A percentile compares a stretch with the other conserved stretches of the same genome.
Evolutionary conservation across 1,140 invertebrate species (phyloP).

Genomic region (Lepidostoma basale): DNA sequence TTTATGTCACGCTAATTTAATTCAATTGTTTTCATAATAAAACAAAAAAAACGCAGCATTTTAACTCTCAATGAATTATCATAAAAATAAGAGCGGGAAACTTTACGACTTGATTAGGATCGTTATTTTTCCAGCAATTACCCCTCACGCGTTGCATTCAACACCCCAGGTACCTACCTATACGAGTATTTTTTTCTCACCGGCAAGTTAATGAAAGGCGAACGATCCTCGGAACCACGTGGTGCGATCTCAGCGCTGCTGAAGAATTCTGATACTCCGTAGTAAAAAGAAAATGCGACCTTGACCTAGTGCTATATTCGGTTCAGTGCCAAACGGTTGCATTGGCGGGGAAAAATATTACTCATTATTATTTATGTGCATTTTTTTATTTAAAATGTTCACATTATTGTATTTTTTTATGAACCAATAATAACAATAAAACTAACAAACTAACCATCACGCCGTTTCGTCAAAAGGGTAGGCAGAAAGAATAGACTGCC

Average conservation of each 20-base stretch:
- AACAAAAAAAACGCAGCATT: no score
- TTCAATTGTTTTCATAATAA: background rate
- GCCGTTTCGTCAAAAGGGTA: no score
- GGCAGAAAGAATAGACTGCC: no score
- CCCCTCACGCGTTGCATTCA: background rate
- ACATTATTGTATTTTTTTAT: no score
- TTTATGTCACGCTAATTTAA: background rate
- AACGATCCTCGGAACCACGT: slow-evolving; percentile 32
- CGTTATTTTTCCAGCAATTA: slow-evolving; percentile 11
- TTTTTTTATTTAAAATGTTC: background rate
- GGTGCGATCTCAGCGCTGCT: slow-evolving; percentile 27
- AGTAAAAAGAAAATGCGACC: slow-evolving; percentile 47
- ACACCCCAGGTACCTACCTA: background rate
- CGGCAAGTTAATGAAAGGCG: slow-evolving; percentile 29
- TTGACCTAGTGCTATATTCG: slow-evolving; percentile 47
- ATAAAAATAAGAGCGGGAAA: no score
- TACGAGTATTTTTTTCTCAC: background rate
- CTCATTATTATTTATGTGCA: slow-evolving; percentile 18
- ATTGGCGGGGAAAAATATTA: slow-evolving; percentile 15
- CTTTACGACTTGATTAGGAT: no score
- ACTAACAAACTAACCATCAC: no score
- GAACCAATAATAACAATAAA: no score
- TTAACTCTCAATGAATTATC: no score
- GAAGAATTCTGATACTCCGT: slow-evolving; percentile 42
- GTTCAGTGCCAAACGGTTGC: slow-evolving; percentile 43